Percentiles rank a stretch among this genome's conserved stretches.
These are phyloP conservation scores for Trachops cirrhosus DNA, from an alignment of 2,797 vertebrate species.

Conservation along the genomic window DNA sequence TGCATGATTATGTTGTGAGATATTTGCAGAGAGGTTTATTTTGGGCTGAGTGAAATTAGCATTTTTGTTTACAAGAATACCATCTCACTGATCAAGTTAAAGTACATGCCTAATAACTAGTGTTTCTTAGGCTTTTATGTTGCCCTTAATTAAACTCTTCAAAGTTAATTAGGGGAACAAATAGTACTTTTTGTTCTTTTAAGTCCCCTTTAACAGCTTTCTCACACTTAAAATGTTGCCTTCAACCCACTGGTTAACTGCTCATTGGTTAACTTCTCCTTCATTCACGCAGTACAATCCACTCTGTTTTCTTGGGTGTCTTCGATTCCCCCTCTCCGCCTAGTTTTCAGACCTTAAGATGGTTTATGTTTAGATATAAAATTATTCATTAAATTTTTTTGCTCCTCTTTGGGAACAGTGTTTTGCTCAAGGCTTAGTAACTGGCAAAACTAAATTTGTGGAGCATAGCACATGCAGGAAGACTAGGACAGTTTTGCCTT, in stretches of 20 bases:
- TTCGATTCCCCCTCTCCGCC: neutral
- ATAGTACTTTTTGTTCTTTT: constrained; percentile 84
- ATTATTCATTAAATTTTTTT: constrained; percentile 47
- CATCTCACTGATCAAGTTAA: constrained; percentile 77
- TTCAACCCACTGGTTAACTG: constrained; percentile 61
- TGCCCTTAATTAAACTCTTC: constrained; percentile 83
- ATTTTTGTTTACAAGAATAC: constrained; percentile 82
- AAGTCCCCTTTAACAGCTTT: constrained; percentile 80
- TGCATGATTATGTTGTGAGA: constrained; percentile 65
- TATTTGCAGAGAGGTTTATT: constrained; percentile 80
- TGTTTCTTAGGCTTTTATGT: constrained; percentile 77
- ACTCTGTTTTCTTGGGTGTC: neutral
- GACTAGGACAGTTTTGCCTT: neutral
- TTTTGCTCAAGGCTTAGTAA: constrained; percentile 46
- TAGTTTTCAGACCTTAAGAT: constrained; percentile 6
- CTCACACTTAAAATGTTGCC: constrained; percentile 78
- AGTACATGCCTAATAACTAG: constrained; percentile 79
- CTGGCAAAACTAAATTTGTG: constrained; percentile 17
- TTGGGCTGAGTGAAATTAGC: constrained; percentile 78
- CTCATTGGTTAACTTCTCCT: constrained; percentile 61
- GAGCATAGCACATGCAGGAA: neutral
- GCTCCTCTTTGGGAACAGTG: neutral
- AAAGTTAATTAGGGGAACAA: constrained; percentile 82
- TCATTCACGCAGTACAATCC: constrained; percentile 41
- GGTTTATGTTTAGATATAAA: constrained; percentile 50